These are phyloP conservation scores for Bettongia penicillata DNA, from an alignment of 2,113 vertebrate species.

Conservation along the genomic window DNA sequence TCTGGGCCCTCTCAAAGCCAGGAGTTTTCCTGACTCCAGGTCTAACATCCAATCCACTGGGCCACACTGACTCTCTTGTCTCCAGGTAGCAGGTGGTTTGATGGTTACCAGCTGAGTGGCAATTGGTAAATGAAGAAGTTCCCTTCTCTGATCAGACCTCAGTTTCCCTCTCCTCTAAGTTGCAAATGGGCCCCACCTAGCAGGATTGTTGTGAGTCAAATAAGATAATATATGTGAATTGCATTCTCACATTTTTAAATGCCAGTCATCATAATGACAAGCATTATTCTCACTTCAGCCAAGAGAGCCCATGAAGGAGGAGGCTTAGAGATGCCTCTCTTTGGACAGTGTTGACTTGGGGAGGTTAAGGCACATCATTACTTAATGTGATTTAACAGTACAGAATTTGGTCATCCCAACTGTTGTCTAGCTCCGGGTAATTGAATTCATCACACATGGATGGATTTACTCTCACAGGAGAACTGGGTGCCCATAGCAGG, in stretches of 20 bases:
- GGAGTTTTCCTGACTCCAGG: not conserved
- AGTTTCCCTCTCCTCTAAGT: not conserved
- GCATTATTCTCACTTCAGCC: not conserved
- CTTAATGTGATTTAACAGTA: not conserved
- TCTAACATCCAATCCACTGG: not conserved
- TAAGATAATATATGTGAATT: not conserved
- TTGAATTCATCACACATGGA: conserved; percentile 17
- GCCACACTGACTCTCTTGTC: not conserved
- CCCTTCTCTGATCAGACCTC: not conserved
- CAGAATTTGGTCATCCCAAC: not conserved
- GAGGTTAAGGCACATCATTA: not conserved
- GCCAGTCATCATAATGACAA: not conserved
- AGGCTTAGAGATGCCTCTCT: not conserved
- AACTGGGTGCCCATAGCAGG: not conserved
- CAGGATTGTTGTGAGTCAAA: not conserved
- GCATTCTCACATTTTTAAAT: not conserved
- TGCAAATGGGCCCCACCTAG: not conserved
- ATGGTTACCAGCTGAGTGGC: not conserved
- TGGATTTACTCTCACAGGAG: not conserved
- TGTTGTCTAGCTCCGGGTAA: not conserved
- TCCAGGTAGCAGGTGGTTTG: not conserved
- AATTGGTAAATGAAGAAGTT: not conserved
- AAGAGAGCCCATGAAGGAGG: not conserved
- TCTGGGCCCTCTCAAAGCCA: not conserved
- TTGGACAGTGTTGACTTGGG: not conserved